These are phyloP conservation scores for Muscicapa adusta DNA, from an alignment of 2,113 vertebrate genomes.

Conservation along the genomic window DNA sequence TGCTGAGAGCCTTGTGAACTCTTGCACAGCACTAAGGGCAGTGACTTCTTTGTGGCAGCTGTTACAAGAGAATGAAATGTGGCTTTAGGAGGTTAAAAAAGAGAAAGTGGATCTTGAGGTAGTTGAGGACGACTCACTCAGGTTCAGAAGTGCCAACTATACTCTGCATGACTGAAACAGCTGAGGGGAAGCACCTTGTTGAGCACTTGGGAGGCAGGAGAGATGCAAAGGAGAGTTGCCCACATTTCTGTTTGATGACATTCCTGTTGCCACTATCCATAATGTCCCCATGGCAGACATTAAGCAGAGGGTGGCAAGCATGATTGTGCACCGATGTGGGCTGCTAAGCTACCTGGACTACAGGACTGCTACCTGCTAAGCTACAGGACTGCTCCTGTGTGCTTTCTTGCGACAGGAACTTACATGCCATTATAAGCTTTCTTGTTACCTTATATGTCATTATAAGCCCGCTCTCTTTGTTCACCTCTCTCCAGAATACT, in stretches of 20 bases:
- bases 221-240: not conserved
- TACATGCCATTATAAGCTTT: not conserved
- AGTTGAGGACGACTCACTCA: not conserved
- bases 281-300: not conserved
- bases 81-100: not conserved
- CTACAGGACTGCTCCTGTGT: not conserved
- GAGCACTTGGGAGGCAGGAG: not conserved
- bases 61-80: not conserved
- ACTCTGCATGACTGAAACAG: not conserved
- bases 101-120: not conserved
- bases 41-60: not conserved
- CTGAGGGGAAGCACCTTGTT: not conserved
- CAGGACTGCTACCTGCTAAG: too few species aligned
- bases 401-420: not conserved
- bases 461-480: not conserved
- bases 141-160: rapidly evolving
- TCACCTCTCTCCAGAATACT: not conserved
- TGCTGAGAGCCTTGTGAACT: not conserved
- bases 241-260: not conserved
- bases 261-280: not conserved
- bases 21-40: not conserved
- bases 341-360: not conserved
- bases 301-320: not conserved
- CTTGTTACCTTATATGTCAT: not conserved
- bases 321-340: not conserved